phyloP scores from a whole-genome alignment of 2,888 invertebrate genomes.

The Glaucopsyche alexis region DNA sequence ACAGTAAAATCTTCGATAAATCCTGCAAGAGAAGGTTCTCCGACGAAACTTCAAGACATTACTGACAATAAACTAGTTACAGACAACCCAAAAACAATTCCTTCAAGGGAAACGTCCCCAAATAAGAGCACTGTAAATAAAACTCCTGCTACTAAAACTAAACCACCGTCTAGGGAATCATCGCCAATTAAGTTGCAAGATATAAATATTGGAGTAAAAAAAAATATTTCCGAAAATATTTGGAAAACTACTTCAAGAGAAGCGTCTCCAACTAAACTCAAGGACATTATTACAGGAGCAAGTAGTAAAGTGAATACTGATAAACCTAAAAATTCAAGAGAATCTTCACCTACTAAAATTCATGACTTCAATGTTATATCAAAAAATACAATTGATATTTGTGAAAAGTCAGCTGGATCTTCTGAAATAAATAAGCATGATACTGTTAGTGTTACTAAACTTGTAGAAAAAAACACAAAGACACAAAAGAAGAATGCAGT shows the following conservation, averaged over 20 bases:
- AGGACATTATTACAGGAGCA: conserved; percentile 22
- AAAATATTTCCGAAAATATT: conserved; percentile 28
- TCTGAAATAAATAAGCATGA: conserved; percentile 4
- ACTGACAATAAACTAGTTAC: conserved; percentile 22
- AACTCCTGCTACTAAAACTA: conserved; percentile 4
- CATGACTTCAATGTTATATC: neutral
- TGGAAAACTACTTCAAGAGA: conserved; percentile 33
- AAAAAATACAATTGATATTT: neutral
- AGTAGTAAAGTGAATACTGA: neutral
- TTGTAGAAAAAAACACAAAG: neutral
- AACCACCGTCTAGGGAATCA: neutral
- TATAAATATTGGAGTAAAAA: conserved; percentile 19
- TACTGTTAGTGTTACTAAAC: neutral
- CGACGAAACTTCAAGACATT: conserved; percentile 34
- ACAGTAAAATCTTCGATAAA: conserved; percentile 31
- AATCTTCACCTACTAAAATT: neutral
- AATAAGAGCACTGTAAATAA: neutral
- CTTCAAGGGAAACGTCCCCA: conserved; percentile 34
- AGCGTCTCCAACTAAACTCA: conserved; percentile 35
- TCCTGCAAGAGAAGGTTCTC: conserved; percentile 34
- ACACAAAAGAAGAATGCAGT: neutral
- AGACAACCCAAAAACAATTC: conserved; percentile 30
- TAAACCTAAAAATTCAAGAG: conserved; percentile 27
- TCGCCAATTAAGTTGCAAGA: conserved; percentile 7
- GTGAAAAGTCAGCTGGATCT: neutral